These are phyloP conservation scores for Anseranas semipalmata DNA, from an alignment of 2,113 vertebrate species.

Conservation along the genomic window DNA sequence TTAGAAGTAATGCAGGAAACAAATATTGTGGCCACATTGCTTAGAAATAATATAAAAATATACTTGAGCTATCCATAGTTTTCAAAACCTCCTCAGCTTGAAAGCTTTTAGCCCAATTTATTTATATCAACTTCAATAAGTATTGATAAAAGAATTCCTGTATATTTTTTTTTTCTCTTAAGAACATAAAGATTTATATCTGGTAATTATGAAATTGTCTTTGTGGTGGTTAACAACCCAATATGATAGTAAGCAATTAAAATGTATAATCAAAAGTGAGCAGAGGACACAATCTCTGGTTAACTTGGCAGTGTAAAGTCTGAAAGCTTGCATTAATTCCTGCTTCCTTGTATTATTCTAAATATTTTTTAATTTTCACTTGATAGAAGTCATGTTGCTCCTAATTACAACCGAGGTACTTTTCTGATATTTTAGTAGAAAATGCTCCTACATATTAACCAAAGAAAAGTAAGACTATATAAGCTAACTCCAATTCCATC, in stretches of 20 bases:
- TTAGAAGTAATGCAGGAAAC: neutral
- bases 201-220: constrained; percentile 50
- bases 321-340: constrained; percentile 35
- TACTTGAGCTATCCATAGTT: neutral
- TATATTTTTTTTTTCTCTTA: neutral
- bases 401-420: constrained; percentile 22
- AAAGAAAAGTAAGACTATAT: neutral
- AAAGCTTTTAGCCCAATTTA: neutral
- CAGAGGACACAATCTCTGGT: neutral
- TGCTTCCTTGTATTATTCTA: neutral
- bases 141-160: constrained; percentile 5
- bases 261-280: constrained; percentile 26
- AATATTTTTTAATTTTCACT: neutral
- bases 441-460: neutral
- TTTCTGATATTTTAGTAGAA: neutral
- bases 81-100: neutral
- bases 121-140: constrained; percentile 21
- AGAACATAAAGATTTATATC: constrained; percentile 1
- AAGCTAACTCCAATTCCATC: neutral
- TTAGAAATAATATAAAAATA: neutral
- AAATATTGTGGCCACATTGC: neutral
- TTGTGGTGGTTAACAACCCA: constrained; percentile 44
- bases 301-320: constrained; percentile 10
- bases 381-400: neutral
- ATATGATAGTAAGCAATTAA: constrained; percentile 57